Evolutionary conservation across 2,888 invertebrate species (phyloP), one percentile per base, ranked within the genome.

Genomic region (Mythimna ferrago): DNA sequence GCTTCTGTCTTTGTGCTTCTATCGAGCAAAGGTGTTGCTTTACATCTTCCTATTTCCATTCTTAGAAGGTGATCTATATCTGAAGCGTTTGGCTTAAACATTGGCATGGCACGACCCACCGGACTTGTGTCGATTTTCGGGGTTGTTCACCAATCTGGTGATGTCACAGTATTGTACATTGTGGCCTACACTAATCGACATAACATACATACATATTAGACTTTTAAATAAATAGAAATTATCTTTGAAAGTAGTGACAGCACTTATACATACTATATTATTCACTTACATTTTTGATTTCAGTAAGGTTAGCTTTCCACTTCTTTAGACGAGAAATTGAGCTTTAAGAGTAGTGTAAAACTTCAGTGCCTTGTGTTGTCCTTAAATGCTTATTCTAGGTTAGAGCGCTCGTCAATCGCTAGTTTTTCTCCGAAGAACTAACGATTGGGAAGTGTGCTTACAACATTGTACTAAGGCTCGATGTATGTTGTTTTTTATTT

Each of bases 401-500:
- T 90, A 89, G 80, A 89, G 88, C 90, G 89, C 91, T 92, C 84
- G 71, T 76, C 91, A 92, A 92, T 93, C 93, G 92, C 82, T 88
- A 88, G 90, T 92, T 92, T 92, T 92, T 90, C 88, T 63, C 26
- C 72, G 89, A 89, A 89, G 92, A 90, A 86, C 91, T 89, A 86
- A 78, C 91, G 93, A 93, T 93, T 93, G 92, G 68, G 85, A 88
- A 87, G 86, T 91, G 91, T 93, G 94, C 94, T 93, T 94, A 87
- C 81, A 89, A 90, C 93, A 93, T 91, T 94, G 93, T 95, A 95
- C 92, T 95, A 95, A 95, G 96, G 95, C 96, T 95, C 96, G 95
- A 95, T 96, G 94, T 96, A 95, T 96, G 95, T 96, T 96, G 95
- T 96, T 96, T 96, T 94, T 96, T 96, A 96, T 96, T 96, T 96